Evolutionary conservation across 1,140 invertebrate species (phyloP), one percentile per base, ranked within the genome.

Genomic region (Cylas formicarius): DNA sequence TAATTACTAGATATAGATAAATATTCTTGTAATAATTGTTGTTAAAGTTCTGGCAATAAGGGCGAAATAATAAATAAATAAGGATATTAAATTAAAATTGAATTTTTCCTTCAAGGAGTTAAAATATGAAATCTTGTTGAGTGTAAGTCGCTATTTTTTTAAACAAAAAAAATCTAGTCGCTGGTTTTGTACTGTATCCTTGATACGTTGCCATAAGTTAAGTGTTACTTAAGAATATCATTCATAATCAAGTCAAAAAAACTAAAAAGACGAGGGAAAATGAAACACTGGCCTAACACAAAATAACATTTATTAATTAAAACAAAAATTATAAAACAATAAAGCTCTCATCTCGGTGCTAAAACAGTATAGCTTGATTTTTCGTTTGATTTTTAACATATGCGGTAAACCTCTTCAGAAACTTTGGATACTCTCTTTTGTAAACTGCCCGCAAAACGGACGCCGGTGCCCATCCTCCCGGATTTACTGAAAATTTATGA

Each of bases 361-460:
- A 84, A 67, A 84, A 90, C 74, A 82, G 74, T 55, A 95, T 90
- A 22, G 88, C 86, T 64, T 93, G 88, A 61, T 85, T 81, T 67
- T 84, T 83, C 62, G 89, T 94, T 70, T 93, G 86, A 51, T 94
- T 84, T 47, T 85, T 84, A 47, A 99, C 96, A 72, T 96, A 99
- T 61, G 81, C 79, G 16, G 94, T 98, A 70, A 98, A 99, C 33
- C 90, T 78, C 70, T 97, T 96, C 47, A 99, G 78, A 77, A 99
- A 99, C 72, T 94, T 96, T 21, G 97, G 97, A 71, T 99, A 99
- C 69, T 99, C 97, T 49, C 93, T 77, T 70, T 99, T 99, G 69
- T 97, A 98, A 2, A 99, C 86, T 18, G 92, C 89, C 45, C 96
- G 78, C 21, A 99, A 73, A 7, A 95, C 95, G 28, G 94, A 85